Base-by-base conservation (phyloP, 2,113 vertebrate species). In the Bostrychus sinensis region DNA sequence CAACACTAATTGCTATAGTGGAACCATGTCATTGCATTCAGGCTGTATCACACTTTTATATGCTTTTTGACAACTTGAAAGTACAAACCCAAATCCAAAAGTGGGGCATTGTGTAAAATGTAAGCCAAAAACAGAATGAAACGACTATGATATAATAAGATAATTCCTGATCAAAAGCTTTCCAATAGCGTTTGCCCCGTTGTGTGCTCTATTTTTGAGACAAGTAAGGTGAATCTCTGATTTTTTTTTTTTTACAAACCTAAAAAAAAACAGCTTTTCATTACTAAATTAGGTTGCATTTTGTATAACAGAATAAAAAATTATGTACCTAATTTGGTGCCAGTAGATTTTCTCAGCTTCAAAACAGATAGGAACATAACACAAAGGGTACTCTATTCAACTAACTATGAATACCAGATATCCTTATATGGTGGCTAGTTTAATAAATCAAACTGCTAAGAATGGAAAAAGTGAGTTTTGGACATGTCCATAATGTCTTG, bases 1-100 rank as follows among this genome's bases (percentile, higher is more conserved):
- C 67, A 61, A 71, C 36, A 7, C 48, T 68, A 59, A 75, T 77
- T 83, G 55, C 70, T 45, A 17, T 68, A 51, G 43, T 42, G 43
- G 16, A 73, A 70, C 55, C 30, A 22, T 79, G 62, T 74, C 69
- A 72, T 81, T 51, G 68, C 19, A 56, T 61, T 48, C 36, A 30
- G 39, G 20, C 38, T 70, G 55, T 39, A 19, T 12, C 36, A 62
- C 57, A 56, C 34, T 66, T 76, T 3, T 54, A n/a, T n/a, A n/a
- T n/a, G n/a, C n/a, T n/a, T n/a, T n/a, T n/a, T n/a, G n/a, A n/a
- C n/a, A n/a, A n/a, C n/a, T n/a, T n/a, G n/a, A n/a, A n/a, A n/a
- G n/a, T n/a, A n/a, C n/a, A n/a, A n/a, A n/a, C n/a, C n/a, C n/a
- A n/a, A n/a, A n/a, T n/a, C n/a, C n/a, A n/a, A n/a, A n/a, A n/a